Conservation (phyloP, 2,888 invertebrate species). For the Cremastobaeus sp. region DNA sequence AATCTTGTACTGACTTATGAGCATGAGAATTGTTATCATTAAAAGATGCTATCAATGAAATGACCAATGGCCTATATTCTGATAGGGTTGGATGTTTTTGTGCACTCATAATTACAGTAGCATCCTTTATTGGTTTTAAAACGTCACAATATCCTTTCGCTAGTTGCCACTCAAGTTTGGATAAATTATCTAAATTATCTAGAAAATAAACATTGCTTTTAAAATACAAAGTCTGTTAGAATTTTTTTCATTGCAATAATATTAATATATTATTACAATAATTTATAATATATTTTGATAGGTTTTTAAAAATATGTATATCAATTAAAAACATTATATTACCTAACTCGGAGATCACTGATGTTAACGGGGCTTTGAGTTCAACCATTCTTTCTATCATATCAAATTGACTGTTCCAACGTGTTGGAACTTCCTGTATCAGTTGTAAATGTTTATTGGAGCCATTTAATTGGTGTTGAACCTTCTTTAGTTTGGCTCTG, state of each 20-base stretch:
- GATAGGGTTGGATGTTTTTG: slow-evolving; percentile 4
- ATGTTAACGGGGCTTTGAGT: too few species aligned
- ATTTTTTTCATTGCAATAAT: too few species aligned
- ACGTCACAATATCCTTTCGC: background rate
- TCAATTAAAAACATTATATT: too few species aligned
- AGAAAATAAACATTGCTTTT: too few species aligned
- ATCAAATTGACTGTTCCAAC: background rate
- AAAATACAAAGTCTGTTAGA: too few species aligned
- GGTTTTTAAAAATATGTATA: too few species aligned
- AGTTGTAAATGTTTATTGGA: background rate
- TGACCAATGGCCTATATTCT: background rate
- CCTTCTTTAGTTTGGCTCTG: background rate
- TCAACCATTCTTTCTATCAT: background rate
- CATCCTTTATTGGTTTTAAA: slow-evolving; percentile 3
- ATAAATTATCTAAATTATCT: too few species aligned
- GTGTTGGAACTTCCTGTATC: background rate
- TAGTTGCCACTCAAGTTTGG: background rate
- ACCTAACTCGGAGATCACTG: too few species aligned
- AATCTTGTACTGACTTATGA: background rate
- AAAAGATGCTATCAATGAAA: background rate
- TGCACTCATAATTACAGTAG: background rate
- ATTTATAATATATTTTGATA: too few species aligned
- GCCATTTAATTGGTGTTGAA: background rate
- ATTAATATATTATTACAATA: too few species aligned
- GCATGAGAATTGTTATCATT: background rate